Percentiles rank a stretch among this genome's conserved stretches.
phyloP scores from a whole-genome alignment of 2,888 invertebrate genomes.

The Acronicta alni region DNA sequence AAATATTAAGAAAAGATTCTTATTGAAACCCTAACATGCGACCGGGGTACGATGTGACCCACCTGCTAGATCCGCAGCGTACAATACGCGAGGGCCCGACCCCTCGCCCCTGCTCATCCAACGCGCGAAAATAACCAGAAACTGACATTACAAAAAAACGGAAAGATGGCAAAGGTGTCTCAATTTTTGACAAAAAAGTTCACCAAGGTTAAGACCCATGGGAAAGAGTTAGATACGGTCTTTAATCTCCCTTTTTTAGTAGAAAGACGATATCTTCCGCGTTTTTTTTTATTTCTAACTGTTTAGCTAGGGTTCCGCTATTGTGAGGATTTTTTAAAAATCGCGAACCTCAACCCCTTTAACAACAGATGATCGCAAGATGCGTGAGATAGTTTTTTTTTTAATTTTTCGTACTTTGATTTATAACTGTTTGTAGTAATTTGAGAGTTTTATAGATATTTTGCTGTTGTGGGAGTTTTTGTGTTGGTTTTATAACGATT shows the following conservation, averaged over 20 bases:
- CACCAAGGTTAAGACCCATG: constrained; percentile 88
- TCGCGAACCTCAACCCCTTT: constrained; percentile 84
- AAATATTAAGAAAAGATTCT: constrained; percentile 38
- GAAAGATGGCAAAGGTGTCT: constrained; percentile 89
- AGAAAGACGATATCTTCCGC: constrained; percentile 79
- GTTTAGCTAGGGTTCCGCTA: constrained; percentile 81
- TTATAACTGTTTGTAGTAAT: constrained; percentile 89
- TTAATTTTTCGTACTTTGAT: constrained; percentile 75
- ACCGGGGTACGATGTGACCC: constrained; percentile 76
- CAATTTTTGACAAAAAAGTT: constrained; percentile 81
- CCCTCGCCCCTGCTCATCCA: constrained; percentile 72
- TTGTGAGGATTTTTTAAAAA: constrained; percentile 69
- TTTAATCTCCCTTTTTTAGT: constrained; percentile 73
- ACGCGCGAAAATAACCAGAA: constrained; percentile 69
- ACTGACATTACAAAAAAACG: constrained; percentile 78
- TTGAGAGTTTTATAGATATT: constrained; percentile 86
- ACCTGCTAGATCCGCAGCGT: constrained; percentile 79
- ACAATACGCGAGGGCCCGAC: constrained; percentile 79
- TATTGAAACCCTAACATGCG: constrained; percentile 60
- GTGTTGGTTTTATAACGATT: constrained; percentile 80
- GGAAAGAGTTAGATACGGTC: constrained; percentile 87
- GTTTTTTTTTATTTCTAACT: constrained; percentile 77
- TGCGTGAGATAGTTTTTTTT: constrained; percentile 86
- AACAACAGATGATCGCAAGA: constrained; percentile 81
- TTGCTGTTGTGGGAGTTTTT: constrained; percentile 74